phyloP scores from a whole-genome alignment of 2,113 vertebrate species.

The Lasiurus borealis region DNA sequence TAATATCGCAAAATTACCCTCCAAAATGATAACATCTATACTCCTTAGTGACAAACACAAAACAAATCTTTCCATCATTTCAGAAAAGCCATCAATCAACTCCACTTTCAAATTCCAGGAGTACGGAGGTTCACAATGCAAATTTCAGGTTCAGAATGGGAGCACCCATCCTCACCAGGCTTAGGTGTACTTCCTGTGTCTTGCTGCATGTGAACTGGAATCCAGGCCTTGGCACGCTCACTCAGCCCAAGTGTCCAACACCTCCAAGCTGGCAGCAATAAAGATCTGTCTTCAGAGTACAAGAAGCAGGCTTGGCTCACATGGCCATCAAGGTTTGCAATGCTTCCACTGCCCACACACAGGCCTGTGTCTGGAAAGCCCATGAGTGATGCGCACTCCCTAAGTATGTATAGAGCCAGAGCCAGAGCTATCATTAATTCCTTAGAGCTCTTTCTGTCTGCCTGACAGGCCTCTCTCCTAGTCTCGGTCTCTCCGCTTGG shows the following conservation, averaged over 20 bases:
- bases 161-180: not conserved
- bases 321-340: not conserved
- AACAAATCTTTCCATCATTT: conserved; percentile 48
- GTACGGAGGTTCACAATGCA: not conserved
- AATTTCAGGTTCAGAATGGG: not conserved
- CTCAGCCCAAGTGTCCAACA: not conserved
- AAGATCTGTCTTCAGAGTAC: not conserved
- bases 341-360: not conserved
- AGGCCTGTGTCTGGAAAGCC: not conserved
- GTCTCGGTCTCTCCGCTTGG: not conserved
- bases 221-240: not conserved
- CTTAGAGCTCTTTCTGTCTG: not conserved
- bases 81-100: conserved; percentile 38
- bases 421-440: not conserved
- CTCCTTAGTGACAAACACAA: conserved; percentile 20
- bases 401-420: not conserved
- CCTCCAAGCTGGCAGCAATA: not conserved
- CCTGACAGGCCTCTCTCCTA: not conserved
- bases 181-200: not conserved
- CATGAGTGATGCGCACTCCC: not conserved
- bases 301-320: not conserved
- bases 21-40: conserved; percentile 44
- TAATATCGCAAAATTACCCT: conserved; percentile 40
- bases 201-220: not conserved
- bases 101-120: conserved; percentile 33